These are phyloP conservation scores for Clarias gariepinus DNA, from an alignment of 2,113 vertebrate species.

Conservation along the genomic window DNA sequence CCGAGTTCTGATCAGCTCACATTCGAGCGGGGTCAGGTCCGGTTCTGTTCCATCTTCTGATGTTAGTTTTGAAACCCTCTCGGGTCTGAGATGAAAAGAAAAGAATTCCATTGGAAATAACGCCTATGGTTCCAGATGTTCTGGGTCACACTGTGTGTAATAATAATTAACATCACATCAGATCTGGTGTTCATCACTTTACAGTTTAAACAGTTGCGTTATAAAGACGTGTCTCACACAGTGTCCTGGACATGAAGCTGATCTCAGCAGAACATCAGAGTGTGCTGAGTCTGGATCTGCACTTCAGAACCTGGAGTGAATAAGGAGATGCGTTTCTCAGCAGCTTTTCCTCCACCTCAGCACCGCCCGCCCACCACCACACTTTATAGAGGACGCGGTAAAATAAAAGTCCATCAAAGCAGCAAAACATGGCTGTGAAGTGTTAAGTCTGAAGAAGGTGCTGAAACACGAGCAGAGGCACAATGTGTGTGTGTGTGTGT, in stretches of 20 bases:
- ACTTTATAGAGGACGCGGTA: conserved; percentile 25
- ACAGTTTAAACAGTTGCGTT: background rate
- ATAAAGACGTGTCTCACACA: background rate
- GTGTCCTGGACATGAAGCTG: background rate
- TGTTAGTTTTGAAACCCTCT: too few relatives aligned
- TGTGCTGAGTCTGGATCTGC: background rate
- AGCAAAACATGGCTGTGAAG: background rate
- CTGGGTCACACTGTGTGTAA: too few relatives aligned
- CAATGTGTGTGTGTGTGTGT: background rate
- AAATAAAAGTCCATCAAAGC: conserved; percentile 23
- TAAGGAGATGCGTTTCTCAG: background rate
- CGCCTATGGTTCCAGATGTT: too few relatives aligned
- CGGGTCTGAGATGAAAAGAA: too few relatives aligned
- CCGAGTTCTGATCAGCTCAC: too few relatives aligned
- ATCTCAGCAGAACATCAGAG: background rate
- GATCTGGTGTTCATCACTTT: background rate
- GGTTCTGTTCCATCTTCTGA: too few relatives aligned
- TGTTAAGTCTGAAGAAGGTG: background rate
- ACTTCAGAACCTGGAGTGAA: background rate
- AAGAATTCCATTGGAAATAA: too few relatives aligned
- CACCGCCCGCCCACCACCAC: background rate
- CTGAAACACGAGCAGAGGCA: background rate
- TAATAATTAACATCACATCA: too few relatives aligned
- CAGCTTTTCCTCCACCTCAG: background rate
- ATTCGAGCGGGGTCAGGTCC: too few relatives aligned